Evolutionary conservation across 2,113 vertebrate genomes (phyloP).

Genomic region (Psittacula cyanocephala): DNA sequence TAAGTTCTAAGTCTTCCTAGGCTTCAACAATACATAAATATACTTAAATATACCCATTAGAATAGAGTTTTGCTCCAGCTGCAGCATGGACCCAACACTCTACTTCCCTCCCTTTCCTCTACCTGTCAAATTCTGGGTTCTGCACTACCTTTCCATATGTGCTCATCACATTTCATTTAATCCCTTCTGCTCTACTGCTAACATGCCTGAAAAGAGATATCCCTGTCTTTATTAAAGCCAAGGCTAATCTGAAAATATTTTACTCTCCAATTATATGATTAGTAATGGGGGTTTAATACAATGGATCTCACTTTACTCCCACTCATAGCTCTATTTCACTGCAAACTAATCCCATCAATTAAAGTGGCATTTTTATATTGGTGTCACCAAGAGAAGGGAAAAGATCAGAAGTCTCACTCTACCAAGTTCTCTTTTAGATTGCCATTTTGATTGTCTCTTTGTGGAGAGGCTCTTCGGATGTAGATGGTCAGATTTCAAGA

Average conservation of each 20-base stretch:
- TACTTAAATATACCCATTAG: background rate
- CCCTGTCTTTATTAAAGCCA: background rate
- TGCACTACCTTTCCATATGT: background rate
- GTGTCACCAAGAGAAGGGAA: background rate
- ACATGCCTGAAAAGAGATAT: background rate
- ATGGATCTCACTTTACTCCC: background rate
- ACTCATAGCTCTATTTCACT: background rate
- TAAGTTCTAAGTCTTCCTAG: background rate
- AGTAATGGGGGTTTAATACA: background rate
- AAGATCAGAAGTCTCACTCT: background rate
- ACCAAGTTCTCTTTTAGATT: background rate
- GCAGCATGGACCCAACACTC: background rate
- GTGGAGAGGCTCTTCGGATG: background rate
- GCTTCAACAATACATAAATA: background rate
- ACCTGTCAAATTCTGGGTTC: background rate
- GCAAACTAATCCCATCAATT: background rate
- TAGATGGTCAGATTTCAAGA: background rate
- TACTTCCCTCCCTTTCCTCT: background rate
- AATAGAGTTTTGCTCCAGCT: background rate
- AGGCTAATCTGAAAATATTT: slow-evolving; percentile 20
- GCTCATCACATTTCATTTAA: background rate
- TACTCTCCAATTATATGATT: slow-evolving; percentile 16
- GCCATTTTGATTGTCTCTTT: background rate
- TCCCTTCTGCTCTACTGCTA: background rate
- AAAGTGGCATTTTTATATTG: background rate